Evolutionary conservation across 2,113 vertebrate genomes (phyloP), one percentile per base, ranked within the genome.

Genomic region (Eulacestoma nigropectus): DNA sequence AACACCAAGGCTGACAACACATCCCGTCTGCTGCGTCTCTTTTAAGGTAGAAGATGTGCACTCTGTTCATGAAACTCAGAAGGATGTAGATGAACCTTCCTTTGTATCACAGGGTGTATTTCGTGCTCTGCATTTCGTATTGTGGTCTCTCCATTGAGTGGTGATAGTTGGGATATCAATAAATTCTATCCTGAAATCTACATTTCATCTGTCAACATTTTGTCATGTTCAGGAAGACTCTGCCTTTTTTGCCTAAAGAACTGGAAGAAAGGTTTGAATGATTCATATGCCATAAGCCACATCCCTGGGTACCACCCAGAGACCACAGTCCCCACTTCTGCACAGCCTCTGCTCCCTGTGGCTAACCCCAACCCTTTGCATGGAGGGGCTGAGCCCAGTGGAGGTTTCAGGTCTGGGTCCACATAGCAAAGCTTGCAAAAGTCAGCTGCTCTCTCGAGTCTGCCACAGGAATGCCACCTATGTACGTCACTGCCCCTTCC

Each of bases 401-500:
- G n/a, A 82, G 5, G 46, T 76, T 79, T 91, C 90, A 86, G 63
- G 70, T 90, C 44, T 86, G 85, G 47, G 20, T 75, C 25, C 60
- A 30, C 29, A 32, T 18, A 53, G 74, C 64, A 59, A 37, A 89
- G 27, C 42, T 44, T 63, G 67, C 87, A 93, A 29, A 91, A 92
- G 14, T 41, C 65, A 90, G 63, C 85, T 93, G 75, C 50, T 83
- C 1, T 3, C 14, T 30, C 0, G 4, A 60, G 32, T n/a, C 33
- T 0, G 8, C 93, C 89, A 75, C 90, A 94, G 81, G 78, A 96
- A 94, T 93, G 70, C 35, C 75, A 90, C 84, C 73, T 78, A 81
- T n/a, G 70, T 49, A 15, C 63, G 85, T 29, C 70, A 39, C 41
- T 94, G 53, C 50, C 81, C 57, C 25, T 87, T 84, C 65, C 56